A percentile compares a stretch with the other conserved stretches of the same genome.
These are phyloP conservation scores for Istiophorus platypterus DNA, from an alignment of 2,113 vertebrate genomes.

Conservation along the genomic window DNA sequence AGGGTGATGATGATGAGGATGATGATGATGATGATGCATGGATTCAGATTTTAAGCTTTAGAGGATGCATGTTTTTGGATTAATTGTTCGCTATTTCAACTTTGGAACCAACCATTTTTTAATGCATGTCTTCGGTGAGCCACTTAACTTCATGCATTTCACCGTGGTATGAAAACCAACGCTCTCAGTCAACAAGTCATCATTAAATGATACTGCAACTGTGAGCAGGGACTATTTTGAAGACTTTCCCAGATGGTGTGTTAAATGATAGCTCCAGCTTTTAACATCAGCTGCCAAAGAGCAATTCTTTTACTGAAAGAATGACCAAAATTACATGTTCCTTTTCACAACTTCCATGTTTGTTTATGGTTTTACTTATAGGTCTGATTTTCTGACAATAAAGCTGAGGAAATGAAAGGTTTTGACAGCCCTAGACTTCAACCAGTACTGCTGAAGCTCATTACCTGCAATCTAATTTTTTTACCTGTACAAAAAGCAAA, in stretches of 20 bases:
- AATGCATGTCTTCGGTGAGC: not conserved
- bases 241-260: not conserved
- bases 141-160: not conserved
- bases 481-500: not conserved
- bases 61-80: not conserved
- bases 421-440: not conserved
- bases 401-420: not conserved
- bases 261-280: conserved; percentile 3
- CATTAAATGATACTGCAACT: conserved; percentile 5
- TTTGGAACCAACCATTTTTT: not conserved
- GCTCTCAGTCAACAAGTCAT: not conserved
- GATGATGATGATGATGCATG: conserved; percentile 15
- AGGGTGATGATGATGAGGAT: conserved; percentile 36
- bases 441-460: not conserved
- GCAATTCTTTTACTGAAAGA: not conserved
- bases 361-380: conserved; percentile 7
- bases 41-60: conserved; percentile 17
- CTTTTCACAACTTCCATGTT: not conserved
- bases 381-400: conserved; percentile 3
- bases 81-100: too few relatives aligned
- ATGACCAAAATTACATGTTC: not conserved
- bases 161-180: not conserved
- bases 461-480: not conserved
- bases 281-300: not conserved
- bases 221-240: not conserved